Evolutionary conservation across 2,113 vertebrate genomes (phyloP), one percentile per base, ranked within the genome.

Genomic region (Recurvirostra avosetta): DNA sequence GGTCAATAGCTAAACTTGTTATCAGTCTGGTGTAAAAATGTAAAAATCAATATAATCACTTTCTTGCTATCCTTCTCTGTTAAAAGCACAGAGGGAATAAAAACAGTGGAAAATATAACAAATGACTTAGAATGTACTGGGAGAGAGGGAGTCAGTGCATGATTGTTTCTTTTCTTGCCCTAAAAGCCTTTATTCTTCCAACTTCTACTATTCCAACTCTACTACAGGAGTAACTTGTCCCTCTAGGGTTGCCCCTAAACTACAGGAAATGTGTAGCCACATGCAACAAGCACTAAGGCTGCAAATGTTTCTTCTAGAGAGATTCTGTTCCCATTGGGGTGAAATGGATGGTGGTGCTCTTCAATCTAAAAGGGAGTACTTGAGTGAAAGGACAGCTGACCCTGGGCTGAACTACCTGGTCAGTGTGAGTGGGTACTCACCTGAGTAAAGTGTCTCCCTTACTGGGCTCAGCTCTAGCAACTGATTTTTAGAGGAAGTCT

Each of bases 1-100:
- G 61, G 23, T 91, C 72, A 92, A 72, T 89, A 90, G 53, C 70
- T 58, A 96, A 97, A 74, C 30, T 65, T 73, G 36, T 47, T 91
- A 75, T 68, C 70, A 88, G 74, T 52, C 55, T 83, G 38, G 10
- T 75, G 30, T 61, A 86, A 96, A 94, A 72, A 76, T 61, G 20
- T 40, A 71, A 68, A 72, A 83, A 90, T 53, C 78, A 49, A 45
- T 94, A 20, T 17, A 82, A 71, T 86, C 5, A 43, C 27, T 68
- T 88, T 75, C 43, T 88, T 88, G 15, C 21, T 88, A 40, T 52
- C 43, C 18, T 91, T 77, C 38, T 65, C 16, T 68, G 23, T 75
- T 93, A 62, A 72, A 91, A 70, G 15, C 22, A 62, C 27, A 74
- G 56, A 68, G 15, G 10, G 22, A 77, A 74, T 66, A 82, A 80